Percentiles rank a stretch among this genome's conserved stretches.
phyloP scores from a whole-genome alignment of 1,140 invertebrate species.

The Leptonema lineaticorne region DNA sequence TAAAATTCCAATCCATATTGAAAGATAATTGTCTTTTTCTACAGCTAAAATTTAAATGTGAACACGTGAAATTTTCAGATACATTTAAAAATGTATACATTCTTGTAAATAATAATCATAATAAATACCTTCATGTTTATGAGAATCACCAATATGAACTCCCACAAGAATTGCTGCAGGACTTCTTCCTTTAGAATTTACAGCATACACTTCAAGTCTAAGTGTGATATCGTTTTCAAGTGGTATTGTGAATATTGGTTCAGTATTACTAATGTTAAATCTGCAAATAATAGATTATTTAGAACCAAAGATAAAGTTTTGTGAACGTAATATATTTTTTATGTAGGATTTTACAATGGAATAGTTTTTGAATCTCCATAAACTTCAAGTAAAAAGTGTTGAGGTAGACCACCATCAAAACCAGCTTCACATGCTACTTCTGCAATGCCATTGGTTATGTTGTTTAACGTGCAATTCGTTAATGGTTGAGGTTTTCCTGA shows the following conservation, averaged over 20 bases:
- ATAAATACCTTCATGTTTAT: constrained; percentile 62
- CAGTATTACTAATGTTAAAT: constrained; percentile 32
- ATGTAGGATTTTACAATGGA: constrained; percentile 28
- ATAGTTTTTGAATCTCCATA: constrained; percentile 60
- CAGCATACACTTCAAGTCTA: constrained; percentile 59
- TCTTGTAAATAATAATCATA: not conserved
- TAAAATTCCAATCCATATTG: constrained; percentile 30
- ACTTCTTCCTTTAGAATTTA: constrained; percentile 67
- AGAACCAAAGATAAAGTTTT: not conserved
- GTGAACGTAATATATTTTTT: not conserved
- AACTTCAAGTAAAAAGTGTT: constrained; percentile 77
- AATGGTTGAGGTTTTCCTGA: constrained; percentile 73
- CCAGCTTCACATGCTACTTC: constrained; percentile 74
- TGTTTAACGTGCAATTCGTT: constrained; percentile 72
- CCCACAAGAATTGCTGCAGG: constrained; percentile 60
- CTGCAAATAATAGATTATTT: constrained; percentile 25
- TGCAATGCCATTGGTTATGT: constrained; percentile 72
- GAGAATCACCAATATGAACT: constrained; percentile 63
- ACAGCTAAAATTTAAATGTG: constrained; percentile 18
- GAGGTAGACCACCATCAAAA: constrained; percentile 82
- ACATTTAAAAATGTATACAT: not conserved
- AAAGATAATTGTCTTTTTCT: not conserved
- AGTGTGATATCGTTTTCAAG: constrained; percentile 30
- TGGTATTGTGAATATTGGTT: constrained; percentile 29
- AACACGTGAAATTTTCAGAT: not conserved